These are phyloP conservation scores for Celastrina argiolus DNA, from an alignment of 2,888 invertebrate genomes.

Conservation along the genomic window DNA sequence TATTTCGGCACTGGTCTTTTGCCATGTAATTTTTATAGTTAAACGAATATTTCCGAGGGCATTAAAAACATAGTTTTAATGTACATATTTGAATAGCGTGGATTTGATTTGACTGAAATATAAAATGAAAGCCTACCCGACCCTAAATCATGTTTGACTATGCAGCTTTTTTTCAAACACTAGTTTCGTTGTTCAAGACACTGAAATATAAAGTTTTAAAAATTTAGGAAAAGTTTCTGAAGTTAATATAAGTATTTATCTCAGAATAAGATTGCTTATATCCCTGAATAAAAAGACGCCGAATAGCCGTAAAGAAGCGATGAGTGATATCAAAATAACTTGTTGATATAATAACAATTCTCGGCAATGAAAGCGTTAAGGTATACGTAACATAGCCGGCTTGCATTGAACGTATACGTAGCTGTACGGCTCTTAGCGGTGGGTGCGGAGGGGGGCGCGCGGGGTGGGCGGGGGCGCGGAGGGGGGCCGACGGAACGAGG, in stretches of 20 bases:
- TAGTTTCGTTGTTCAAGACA: too few relatives aligned
- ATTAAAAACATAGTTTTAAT: too few relatives aligned
- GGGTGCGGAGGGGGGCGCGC: conserved; percentile 36
- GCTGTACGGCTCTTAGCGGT: conserved; percentile 48
- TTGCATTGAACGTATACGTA: conserved; percentile 26
- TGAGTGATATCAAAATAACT: conserved; percentile 17
- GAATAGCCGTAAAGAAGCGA: not conserved
- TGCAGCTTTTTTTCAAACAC: too few relatives aligned
- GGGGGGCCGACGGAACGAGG: conserved; percentile 31
- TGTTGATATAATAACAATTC: conserved; percentile 21
- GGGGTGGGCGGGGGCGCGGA: conserved; percentile 35
- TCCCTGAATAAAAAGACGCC: not conserved
- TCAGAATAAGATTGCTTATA: not conserved
- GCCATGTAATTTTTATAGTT: too few relatives aligned
- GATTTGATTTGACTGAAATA: too few relatives aligned
- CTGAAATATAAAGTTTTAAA: conserved; percentile 24
- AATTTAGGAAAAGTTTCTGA: too few relatives aligned
- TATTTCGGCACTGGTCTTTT: too few relatives aligned
- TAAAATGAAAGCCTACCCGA: too few relatives aligned
- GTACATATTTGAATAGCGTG: too few relatives aligned
- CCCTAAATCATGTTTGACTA: too few relatives aligned
- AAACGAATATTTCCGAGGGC: too few relatives aligned
- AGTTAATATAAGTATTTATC: not conserved
- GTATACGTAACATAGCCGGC: conserved; percentile 18
- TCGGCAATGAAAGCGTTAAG: conserved; percentile 11